These are phyloP conservation scores for Embiotoca jacksoni DNA, from an alignment of 2,113 vertebrate species.

Conservation along the genomic window DNA sequence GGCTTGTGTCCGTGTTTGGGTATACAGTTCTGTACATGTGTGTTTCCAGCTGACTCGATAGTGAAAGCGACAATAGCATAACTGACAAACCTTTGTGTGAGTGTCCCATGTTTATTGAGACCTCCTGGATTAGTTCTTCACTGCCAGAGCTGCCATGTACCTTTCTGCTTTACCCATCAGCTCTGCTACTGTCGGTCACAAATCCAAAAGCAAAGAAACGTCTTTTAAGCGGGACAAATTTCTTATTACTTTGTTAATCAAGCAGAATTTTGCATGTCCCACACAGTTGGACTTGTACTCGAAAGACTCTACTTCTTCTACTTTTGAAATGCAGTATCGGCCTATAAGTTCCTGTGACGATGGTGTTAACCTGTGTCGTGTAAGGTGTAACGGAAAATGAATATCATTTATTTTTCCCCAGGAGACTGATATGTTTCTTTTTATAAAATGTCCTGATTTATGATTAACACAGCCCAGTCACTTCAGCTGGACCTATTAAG, in stretches of 20 bases:
- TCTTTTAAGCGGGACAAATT: too few species aligned
- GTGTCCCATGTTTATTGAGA: too few species aligned
- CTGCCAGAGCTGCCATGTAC: not conserved
- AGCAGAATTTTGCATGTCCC: not conserved
- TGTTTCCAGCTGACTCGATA: constrained; percentile 9
- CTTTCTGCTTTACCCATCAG: not conserved
- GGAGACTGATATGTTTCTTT: constrained; percentile 41
- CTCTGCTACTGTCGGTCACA: too few species aligned
- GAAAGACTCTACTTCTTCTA: not conserved
- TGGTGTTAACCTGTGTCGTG: not conserved
- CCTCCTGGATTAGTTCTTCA: not conserved
- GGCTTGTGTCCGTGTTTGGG: not conserved
- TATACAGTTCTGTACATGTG: not conserved
- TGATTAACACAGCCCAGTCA: constrained; percentile 19
- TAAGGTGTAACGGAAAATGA: constrained; percentile 10
- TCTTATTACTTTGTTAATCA: not conserved
- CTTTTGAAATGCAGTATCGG: not conserved
- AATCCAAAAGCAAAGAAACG: too few species aligned
- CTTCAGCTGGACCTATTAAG: constrained; percentile 46
- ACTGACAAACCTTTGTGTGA: not conserved
- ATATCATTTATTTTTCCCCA: constrained; percentile 21
- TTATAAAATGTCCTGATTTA: constrained; percentile 66
- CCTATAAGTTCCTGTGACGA: not conserved
- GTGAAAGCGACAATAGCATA: not conserved
- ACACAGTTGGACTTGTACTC: too few species aligned